Evolutionary conservation across 2,797 vertebrate species (phyloP).

Genomic region (Ficedula albicollis): DNA sequence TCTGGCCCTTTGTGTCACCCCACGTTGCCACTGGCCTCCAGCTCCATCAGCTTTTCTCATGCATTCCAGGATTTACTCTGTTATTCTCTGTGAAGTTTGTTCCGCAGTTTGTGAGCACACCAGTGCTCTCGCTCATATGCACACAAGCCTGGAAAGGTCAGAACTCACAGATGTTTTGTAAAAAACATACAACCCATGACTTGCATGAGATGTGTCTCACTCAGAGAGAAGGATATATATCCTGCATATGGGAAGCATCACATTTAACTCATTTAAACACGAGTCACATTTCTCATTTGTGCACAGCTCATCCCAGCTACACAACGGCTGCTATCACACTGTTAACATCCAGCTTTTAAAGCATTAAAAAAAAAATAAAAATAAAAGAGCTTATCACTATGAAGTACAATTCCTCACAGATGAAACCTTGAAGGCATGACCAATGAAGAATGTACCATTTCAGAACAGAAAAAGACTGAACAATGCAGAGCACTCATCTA

Average conservation of each 20-base stretch:
- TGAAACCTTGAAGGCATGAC: background rate
- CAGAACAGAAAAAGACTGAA: background rate
- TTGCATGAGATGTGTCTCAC: conserved; percentile 12
- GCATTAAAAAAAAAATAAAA: background rate
- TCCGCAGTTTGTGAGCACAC: background rate
- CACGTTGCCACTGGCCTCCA: background rate
- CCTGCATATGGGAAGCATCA: conserved; percentile 38
- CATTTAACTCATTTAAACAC: background rate
- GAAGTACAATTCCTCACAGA: background rate
- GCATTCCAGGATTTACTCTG: conserved; percentile 32
- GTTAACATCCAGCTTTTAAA: background rate
- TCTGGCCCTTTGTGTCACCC: background rate
- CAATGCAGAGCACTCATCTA: background rate
- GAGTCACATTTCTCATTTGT: conserved; percentile 9
- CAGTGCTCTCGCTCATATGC: background rate
- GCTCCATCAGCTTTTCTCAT: background rate
- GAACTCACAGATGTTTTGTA: conserved; percentile 56
- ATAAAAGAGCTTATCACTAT: background rate
- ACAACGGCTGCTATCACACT: background rate
- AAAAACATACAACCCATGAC: conserved; percentile 13
- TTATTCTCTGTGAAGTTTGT: conserved; percentile 14
- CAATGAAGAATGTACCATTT: background rate
- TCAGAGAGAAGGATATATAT: background rate
- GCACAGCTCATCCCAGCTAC: background rate
- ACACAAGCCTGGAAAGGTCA: conserved; percentile 27